Percentiles rank a stretch among this genome's conserved stretches.
Evolutionary conservation across 2,113 vertebrate species (phyloP).

Genomic region (Mirza zaza): DNA sequence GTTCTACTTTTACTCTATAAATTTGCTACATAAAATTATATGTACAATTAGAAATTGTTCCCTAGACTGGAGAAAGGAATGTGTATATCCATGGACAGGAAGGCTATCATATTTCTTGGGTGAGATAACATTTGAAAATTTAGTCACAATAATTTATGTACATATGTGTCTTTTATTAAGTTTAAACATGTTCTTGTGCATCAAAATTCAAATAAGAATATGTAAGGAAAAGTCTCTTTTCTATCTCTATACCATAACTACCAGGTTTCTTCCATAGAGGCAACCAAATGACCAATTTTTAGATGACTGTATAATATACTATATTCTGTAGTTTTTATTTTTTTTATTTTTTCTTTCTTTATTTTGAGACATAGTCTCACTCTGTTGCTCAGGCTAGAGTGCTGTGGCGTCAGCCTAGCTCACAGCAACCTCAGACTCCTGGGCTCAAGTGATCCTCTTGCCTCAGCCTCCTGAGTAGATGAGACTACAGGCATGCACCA

Average conservation of each 20-base stretch:
- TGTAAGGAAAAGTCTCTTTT: neutral
- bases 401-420: no score
- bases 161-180: neutral
- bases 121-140: conserved; percentile 8
- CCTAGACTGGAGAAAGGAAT: neutral
- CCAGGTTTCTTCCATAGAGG: neutral
- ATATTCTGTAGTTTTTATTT: no score
- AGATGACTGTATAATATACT: neutral
- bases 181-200: neutral
- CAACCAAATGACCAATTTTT: neutral
- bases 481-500: no score
- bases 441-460: no score
- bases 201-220: neutral
- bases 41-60: conserved; percentile 9
- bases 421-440: no score
- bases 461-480: no score
- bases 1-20: conserved; percentile 12
- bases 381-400: no score
- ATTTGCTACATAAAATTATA: neutral
- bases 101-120: neutral
- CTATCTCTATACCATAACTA: neutral
- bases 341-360: no score
- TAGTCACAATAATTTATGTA: neutral
- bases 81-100: neutral
- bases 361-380: no score